phyloP scores from a whole-genome alignment of 2,797 vertebrate genomes.

The Coregonus suidteri region DNA sequence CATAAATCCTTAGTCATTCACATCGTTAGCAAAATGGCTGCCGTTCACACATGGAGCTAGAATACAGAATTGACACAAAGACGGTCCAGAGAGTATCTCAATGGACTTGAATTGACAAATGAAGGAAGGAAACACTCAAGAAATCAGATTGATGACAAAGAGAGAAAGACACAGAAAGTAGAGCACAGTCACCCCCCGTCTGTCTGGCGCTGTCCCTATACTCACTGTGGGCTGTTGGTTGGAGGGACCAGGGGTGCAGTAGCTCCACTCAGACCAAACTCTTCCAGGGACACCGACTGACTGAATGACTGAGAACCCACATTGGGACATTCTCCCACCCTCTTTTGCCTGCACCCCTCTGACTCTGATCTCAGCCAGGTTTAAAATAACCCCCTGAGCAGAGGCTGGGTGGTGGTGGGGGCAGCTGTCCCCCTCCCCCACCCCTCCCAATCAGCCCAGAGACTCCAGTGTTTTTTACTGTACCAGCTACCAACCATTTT shows the following conservation, averaged over 20 bases:
- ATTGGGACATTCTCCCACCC: conserved; percentile 45
- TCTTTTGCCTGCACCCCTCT: conserved; percentile 41
- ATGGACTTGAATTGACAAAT: conserved; percentile 26
- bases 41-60: background rate
- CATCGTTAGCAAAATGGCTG: background rate
- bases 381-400: conserved; percentile 77
- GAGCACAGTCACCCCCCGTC: background rate
- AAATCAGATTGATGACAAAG: background rate
- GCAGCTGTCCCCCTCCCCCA: conserved; percentile 72
- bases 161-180: background rate
- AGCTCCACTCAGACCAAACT: conserved; percentile 46
- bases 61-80: background rate
- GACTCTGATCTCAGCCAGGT: conserved; percentile 62
- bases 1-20: background rate
- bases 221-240: conserved; percentile 60
- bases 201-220: conserved; percentile 24
- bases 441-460: conserved; percentile 21
- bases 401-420: conserved; percentile 49
- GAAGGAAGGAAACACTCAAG: background rate
- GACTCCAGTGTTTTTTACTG: background rate
- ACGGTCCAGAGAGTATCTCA: background rate
- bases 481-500: background rate
- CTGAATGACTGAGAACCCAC: conserved; percentile 26
- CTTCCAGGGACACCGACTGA: conserved; percentile 41
- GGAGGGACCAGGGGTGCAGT: conserved; percentile 9